phyloP scores from a whole-genome alignment of 2,113 vertebrate species.

The Lophura nycthemera region DNA sequence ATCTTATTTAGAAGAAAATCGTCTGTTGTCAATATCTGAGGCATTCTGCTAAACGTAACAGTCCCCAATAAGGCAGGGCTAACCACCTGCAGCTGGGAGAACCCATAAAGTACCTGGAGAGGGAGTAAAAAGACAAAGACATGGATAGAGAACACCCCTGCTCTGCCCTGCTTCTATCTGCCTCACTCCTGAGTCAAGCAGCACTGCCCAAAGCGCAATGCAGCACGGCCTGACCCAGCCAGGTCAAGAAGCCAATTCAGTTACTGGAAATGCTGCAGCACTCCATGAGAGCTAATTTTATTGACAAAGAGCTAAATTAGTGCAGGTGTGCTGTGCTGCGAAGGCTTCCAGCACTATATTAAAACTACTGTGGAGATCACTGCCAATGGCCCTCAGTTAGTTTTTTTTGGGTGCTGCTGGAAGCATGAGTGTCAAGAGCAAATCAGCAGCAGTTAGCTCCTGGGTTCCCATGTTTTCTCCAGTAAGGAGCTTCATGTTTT shows the following conservation, averaged over 20 bases:
- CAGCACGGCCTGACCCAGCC: background rate
- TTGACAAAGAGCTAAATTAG: constrained; percentile 44
- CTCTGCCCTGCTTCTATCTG: accelerated
- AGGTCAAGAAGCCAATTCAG: background rate
- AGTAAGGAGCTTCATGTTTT: background rate
- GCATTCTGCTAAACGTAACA: background rate
- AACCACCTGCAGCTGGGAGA: background rate
- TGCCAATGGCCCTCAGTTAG: background rate
- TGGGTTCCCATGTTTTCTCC: background rate
- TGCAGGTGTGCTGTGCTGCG: background rate
- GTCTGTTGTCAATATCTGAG: background rate
- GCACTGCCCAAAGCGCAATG: background rate
- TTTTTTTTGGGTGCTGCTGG: background rate
- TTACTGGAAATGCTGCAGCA: background rate
- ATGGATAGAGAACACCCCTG: no score
- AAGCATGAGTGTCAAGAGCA: background rate
- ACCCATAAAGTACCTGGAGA: background rate
- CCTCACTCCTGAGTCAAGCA: background rate
- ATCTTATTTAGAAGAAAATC: background rate
- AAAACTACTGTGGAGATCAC: background rate
- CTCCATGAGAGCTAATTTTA: background rate
- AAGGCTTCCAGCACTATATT: background rate
- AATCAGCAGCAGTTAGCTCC: background rate
- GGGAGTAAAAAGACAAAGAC: background rate
- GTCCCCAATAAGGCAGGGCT: background rate